These are phyloP conservation scores for Mallotus villosus DNA, from an alignment of 2,797 vertebrate genomes.

Conservation along the genomic window DNA sequence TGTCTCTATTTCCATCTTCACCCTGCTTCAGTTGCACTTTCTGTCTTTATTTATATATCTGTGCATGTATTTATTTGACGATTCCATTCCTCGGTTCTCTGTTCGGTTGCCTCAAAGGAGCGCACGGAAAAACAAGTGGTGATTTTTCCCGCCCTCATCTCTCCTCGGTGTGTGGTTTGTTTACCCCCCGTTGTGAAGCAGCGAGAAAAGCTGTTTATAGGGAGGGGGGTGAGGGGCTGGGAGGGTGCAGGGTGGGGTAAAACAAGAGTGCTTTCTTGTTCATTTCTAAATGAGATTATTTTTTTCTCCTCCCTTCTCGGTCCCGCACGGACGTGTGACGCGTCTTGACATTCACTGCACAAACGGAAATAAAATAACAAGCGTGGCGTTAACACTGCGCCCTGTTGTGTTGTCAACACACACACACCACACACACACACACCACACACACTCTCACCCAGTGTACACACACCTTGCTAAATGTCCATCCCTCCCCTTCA, in stretches of 20 bases:
- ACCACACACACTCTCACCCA: conserved; percentile 23
- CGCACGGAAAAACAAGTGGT: conserved; percentile 32
- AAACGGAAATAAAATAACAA: conserved; percentile 45
- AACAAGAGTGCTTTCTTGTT: conserved; percentile 44
- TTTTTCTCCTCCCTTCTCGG: conserved; percentile 17
- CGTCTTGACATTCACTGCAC: conserved; percentile 54
- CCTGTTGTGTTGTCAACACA: conserved; percentile 12
- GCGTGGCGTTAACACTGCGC: background rate
- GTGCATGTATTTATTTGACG: conserved; percentile 44
- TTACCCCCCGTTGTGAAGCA: conserved; percentile 53
- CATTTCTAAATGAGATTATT: conserved; percentile 55
- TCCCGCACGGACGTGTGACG: conserved; percentile 58
- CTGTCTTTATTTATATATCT: conserved; percentile 32
- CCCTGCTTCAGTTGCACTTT: conserved; percentile 20
- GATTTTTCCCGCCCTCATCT: conserved; percentile 41
- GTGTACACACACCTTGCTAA: conserved; percentile 18
- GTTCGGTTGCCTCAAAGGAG: conserved; percentile 50
- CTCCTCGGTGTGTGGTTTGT: conserved; percentile 44
- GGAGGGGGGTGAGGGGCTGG: conserved; percentile 32
- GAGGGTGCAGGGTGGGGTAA: conserved; percentile 35
- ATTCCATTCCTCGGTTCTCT: conserved; percentile 45
- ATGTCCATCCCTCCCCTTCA: conserved; percentile 2
- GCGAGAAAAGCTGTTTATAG: conserved; percentile 53
- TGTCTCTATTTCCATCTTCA: conserved; percentile 28
- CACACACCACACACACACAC: conserved; percentile 1